Evolutionary conservation across 2,113 vertebrate species (phyloP).

Genomic region (Galemys pyrenaicus): DNA sequence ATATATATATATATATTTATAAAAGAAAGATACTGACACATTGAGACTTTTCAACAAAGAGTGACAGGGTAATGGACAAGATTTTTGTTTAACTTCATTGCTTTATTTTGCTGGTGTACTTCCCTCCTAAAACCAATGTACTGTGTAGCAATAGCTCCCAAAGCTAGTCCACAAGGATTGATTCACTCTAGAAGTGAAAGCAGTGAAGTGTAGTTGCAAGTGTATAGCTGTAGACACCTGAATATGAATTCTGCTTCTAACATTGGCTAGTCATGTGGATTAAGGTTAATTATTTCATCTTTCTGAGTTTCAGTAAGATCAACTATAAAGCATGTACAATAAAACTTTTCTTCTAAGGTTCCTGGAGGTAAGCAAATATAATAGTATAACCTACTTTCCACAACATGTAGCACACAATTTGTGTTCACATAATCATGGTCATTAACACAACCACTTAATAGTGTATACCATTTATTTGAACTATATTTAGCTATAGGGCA

Average conservation of each 20-base stretch:
- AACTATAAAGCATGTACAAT: not conserved
- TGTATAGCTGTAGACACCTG: not conserved
- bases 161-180: not conserved
- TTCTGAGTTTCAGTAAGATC: not conserved
- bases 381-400: not conserved
- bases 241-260: not conserved
- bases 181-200: not conserved
- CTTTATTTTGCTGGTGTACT: not conserved
- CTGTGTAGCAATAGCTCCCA: not conserved
- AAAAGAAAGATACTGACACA: not conserved
- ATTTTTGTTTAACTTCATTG: not conserved
- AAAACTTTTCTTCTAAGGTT: not conserved
- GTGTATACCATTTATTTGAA: not conserved
- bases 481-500: not conserved
- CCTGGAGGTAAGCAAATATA: not conserved
- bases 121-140: not conserved
- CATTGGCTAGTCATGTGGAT: not conserved
- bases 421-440: not conserved
- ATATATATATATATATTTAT: not conserved
- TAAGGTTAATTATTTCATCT: not conserved
- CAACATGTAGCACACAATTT: not conserved
- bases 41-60: not conserved
- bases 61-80: not conserved
- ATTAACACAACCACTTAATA: not conserved
- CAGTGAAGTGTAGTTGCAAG: not conserved